Evolutionary conservation across 2,113 vertebrate genomes (phyloP).

Genomic region (Spea multiplicata): DNA sequence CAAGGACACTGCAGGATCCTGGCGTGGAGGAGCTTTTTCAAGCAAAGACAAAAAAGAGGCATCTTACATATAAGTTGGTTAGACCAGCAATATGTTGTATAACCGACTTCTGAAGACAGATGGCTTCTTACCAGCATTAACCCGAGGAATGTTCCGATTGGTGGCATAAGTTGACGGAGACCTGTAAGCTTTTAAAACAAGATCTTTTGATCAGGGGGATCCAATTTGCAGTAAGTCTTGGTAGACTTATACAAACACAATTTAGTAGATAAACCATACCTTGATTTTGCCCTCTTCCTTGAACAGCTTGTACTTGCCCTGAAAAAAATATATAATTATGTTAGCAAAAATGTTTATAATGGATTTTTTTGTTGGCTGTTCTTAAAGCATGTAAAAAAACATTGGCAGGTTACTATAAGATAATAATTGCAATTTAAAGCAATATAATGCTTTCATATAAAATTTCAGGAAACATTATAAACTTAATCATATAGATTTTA

Average conservation of each 20-base stretch:
- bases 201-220: slow-evolving; percentile 51
- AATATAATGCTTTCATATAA: too few species aligned
- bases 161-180: slow-evolving; percentile 62
- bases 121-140: slow-evolving; percentile 70
- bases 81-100: too few species aligned
- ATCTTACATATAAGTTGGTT: neutral
- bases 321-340: neutral
- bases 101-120: neutral
- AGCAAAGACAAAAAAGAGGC: neutral
- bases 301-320: slow-evolving; percentile 74
- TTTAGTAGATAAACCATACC: slow-evolving; percentile 61
- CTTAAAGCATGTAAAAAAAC: too few species aligned
- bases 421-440: too few species aligned
- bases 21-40: slow-evolving; percentile 62
- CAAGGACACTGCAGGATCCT: slow-evolving; percentile 59
- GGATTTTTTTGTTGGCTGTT: too few species aligned
- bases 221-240: slow-evolving; percentile 29
- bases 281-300: slow-evolving; percentile 70
- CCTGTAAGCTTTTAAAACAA: slow-evolving; percentile 80
- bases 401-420: too few species aligned
- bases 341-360: too few species aligned
- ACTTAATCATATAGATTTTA: too few species aligned
- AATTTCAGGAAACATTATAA: too few species aligned
- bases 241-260: neutral
- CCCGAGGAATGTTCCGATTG: slow-evolving; percentile 65